phyloP scores from a whole-genome alignment of 1,140 invertebrate species.

The Apis florea region DNA sequence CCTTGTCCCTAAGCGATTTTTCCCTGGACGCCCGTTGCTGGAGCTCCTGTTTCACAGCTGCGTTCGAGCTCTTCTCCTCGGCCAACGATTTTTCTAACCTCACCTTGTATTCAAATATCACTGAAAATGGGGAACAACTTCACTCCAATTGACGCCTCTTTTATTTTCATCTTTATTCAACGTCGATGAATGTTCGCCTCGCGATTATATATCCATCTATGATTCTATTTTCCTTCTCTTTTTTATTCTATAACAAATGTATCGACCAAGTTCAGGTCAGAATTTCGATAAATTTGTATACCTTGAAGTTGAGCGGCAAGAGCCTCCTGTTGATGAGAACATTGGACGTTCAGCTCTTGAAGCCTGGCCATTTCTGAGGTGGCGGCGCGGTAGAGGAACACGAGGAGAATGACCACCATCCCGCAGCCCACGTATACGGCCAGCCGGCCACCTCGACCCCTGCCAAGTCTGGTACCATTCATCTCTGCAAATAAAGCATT shows the following conservation, averaged over 20 bases:
- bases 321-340: conserved; percentile 78
- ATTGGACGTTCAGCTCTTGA: conserved; percentile 74
- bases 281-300: conserved; percentile 38
- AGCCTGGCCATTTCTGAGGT: conserved; percentile 77
- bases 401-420: conserved; percentile 70
- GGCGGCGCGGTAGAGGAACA: conserved; percentile 75
- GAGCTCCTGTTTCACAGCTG: conserved; percentile 78
- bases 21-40: conserved; percentile 77
- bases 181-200: too few species aligned
- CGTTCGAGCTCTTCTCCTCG: conserved; percentile 80
- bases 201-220: too few species aligned
- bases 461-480: conserved; percentile 77
- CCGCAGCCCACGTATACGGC: conserved; percentile 74
- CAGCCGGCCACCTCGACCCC: conserved; percentile 76
- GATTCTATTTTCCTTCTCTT: too few species aligned
- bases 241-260: too few species aligned
- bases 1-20: conserved; percentile 78
- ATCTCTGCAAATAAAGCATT: conserved; percentile 67
- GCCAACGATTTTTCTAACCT: conserved; percentile 79
- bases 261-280: too few species aligned
- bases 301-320: conserved; percentile 79
- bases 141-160: too few species aligned
- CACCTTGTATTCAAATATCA: conserved; percentile 81
- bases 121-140: conserved; percentile 66
- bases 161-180: too few species aligned